Conservation (phyloP, 2,797 vertebrate genomes). For the Echiichthys vipera region DNA sequence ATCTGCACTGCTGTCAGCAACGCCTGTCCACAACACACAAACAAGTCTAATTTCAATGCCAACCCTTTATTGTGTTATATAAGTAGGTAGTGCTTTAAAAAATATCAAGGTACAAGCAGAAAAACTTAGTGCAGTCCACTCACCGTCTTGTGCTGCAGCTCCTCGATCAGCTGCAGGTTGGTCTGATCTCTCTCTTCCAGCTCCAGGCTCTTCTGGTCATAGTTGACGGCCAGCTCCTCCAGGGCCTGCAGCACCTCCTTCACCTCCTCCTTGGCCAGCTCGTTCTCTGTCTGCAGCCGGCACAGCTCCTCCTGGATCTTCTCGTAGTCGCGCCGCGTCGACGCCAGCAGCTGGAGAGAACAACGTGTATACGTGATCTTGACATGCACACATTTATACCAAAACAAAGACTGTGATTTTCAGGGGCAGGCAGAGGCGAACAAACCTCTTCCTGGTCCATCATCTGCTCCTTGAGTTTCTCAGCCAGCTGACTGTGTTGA, state of each 20-base stretch:
- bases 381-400: not conserved
- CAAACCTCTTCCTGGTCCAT: slow-evolving; percentile 93
- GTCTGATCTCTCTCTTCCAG: slow-evolving; percentile 90
- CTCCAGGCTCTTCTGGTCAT: slow-evolving; percentile 98
- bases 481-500: slow-evolving; percentile 93
- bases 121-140: slow-evolving; percentile 14
- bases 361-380: accelerated
- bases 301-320: slow-evolving; percentile 93
- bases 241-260: slow-evolving; percentile 97
- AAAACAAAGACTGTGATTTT: no score
- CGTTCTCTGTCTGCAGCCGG: slow-evolving; percentile 92
- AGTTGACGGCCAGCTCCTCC: slow-evolving; percentile 96
- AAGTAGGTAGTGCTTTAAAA: no score
- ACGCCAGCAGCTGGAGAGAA: slow-evolving; percentile 88
- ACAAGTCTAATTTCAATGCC: slow-evolving; percentile 22
- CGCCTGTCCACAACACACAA: slow-evolving; percentile 73
- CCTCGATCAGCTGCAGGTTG: slow-evolving; percentile 88
- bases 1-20: slow-evolving; percentile 84
- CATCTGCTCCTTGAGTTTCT: slow-evolving; percentile 95
- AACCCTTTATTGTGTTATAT: not conserved
- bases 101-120: no score
- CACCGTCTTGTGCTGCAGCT: slow-evolving; percentile 91
- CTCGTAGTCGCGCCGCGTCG: slow-evolving; percentile 90
- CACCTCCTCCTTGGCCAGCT: slow-evolving; percentile 94
- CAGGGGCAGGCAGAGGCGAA: no score